These are phyloP conservation scores for Drosophila eugracilis DNA, from an alignment of 1,140 invertebrate species.

Conservation along the genomic window DNA sequence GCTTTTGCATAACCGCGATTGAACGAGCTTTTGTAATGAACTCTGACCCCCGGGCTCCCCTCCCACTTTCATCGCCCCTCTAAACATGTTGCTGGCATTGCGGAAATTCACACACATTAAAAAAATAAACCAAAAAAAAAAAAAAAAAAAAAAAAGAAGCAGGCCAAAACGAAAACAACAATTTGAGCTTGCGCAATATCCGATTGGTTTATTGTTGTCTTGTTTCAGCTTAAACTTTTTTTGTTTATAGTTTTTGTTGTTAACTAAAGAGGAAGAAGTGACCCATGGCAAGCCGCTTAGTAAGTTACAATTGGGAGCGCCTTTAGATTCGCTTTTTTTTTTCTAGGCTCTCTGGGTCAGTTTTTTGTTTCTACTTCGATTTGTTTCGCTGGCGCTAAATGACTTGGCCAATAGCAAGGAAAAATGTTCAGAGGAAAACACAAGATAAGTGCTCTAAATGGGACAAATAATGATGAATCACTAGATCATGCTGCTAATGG, in stretches of 20 bases:
- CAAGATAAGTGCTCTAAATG: conserved; percentile 20
- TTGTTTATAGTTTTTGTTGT: neutral
- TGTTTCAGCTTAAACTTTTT: conserved; percentile 21
- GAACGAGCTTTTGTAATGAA: conserved; percentile 52
- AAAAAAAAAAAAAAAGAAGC: conserved; percentile 14
- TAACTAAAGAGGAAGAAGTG: conserved; percentile 11
- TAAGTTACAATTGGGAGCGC: conserved; percentile 46
- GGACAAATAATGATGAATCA: conserved; percentile 35
- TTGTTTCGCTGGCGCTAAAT: conserved; percentile 40
- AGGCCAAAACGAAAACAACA: conserved; percentile 30
- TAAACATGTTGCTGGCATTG: conserved; percentile 31
- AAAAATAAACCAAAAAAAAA: conserved; percentile 33
- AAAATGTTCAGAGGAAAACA: neutral
- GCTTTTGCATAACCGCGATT: conserved; percentile 61
- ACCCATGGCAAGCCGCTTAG: conserved; percentile 46
- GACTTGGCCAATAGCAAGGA: conserved; percentile 50
- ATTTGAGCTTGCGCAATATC: conserved; percentile 66
- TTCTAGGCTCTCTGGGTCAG: conserved; percentile 54
- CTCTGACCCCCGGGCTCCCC: conserved; percentile 35
- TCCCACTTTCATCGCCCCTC: conserved; percentile 21
- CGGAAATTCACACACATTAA: conserved; percentile 65
- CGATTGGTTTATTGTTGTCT: conserved; percentile 53
- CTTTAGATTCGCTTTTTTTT: neutral
- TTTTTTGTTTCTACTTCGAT: conserved; percentile 12
- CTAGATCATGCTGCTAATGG: conserved; percentile 22